These are phyloP conservation scores for Montifringilla adamsi DNA, from an alignment of 2,113 vertebrate species.

Conservation along the genomic window DNA sequence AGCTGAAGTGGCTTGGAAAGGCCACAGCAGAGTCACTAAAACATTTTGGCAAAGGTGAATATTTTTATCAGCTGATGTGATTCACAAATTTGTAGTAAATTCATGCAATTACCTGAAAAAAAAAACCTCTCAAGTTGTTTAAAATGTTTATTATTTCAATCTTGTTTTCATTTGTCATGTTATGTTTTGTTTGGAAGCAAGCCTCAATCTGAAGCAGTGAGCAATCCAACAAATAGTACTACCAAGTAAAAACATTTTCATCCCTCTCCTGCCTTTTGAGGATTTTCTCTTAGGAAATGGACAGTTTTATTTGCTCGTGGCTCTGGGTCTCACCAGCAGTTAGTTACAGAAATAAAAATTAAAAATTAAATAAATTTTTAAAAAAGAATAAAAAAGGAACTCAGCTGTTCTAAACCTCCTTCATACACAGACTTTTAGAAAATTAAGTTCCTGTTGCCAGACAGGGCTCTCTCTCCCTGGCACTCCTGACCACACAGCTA, in stretches of 20 bases:
- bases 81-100: background rate
- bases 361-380: too few relatives aligned
- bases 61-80: background rate
- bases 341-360: fast-evolving
- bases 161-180: background rate
- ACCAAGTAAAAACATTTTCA: background rate
- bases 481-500: background rate
- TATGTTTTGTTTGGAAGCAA: background rate
- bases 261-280: background rate
- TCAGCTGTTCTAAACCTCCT: background rate
- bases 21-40: background rate
- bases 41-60: background rate
- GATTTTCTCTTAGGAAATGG: background rate
- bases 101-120: background rate
- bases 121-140: background rate
- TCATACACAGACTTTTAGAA: background rate
- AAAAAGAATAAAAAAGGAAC: background rate
- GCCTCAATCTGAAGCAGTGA: background rate
- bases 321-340: background rate
- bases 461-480: background rate
- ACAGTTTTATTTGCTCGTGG: background rate
- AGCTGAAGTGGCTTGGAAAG: background rate
- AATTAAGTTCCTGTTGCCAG: background rate
- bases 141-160: background rate
- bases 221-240: background rate